Base-by-base conservation (phyloP, 37 sponge, comb jelly and placozoan genomes). In the Cliona cf. orientalis region DNA sequence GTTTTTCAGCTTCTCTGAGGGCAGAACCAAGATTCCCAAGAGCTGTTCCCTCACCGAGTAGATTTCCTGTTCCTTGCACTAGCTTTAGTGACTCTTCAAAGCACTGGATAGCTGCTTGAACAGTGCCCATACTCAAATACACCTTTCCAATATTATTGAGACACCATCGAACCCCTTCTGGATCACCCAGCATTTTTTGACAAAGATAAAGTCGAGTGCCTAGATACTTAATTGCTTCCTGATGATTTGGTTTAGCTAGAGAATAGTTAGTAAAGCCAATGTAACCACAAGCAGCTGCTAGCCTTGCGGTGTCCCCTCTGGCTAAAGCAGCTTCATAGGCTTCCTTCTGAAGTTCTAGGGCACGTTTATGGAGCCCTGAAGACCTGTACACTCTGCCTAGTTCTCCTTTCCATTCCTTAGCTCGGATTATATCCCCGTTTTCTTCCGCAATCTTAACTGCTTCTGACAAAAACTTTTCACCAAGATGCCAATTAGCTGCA, bases 361-460 rank as follows among this genome's bases (percentile, higher is more conserved):
- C 86, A 29, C 71, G 36, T 19, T 46, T 26, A 38, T 86, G 42
- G 39, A 28, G 42, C 2, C 86, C 86, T 41, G 79, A 71, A 7
- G 86, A 86, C 14, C 86, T 70, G 59, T 86, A 86, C 2, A 78
- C 72, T 42, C 79, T 86, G 28, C 86, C 86, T 9, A 86, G 72
- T 29, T 78, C 72, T 31, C 65, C 86, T 45, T 56, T 70, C 23
- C 79, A 38, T 53, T 86, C 86, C 33, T 37, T 49, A 5, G 23
- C 86, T 17, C 46, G 28, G 61, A 37, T 23, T 0, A 7, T 68
- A 45, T 86, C 79, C 32, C 65, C 64, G 5, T 31, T 6, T 12
- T 40, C 68, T 55, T 78, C 61, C 5, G 79, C 86, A 25, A 77
- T 21, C 40, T 58, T 29, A 33, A 86, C 71, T 29, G 86, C 49